Evolutionary conservation across 2,797 vertebrate species (phyloP).

Genomic region (Allobates femoralis): DNA sequence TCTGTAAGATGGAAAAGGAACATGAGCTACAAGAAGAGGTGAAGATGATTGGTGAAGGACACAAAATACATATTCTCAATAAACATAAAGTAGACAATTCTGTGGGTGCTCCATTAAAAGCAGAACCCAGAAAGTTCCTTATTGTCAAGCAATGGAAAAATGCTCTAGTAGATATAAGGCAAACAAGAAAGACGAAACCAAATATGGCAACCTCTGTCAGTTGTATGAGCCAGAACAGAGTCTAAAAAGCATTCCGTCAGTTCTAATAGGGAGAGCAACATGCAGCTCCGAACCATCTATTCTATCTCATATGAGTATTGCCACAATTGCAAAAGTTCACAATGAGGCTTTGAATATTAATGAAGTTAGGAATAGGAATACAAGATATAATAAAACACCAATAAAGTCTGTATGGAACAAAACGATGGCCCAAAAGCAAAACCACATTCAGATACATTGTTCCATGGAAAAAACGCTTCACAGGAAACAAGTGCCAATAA

Average conservation of each 20-base stretch:
- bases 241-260: slow-evolving; percentile 42
- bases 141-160: neutral
- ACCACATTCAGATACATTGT: neutral
- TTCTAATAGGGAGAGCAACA: slow-evolving; percentile 18
- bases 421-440: neutral
- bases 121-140: neutral
- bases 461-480: neutral
- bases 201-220: neutral
- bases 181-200: neutral
- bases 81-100: neutral
- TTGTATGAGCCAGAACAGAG: slow-evolving; percentile 58
- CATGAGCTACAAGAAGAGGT: neutral
- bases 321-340: slow-evolving; percentile 6
- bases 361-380: neutral
- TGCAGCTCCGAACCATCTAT: neutral
- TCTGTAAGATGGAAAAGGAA: neutral
- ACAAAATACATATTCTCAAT: neutral
- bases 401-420: neutral
- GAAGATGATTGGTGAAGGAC: neutral
- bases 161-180: neutral
- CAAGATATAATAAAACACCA: neutral
- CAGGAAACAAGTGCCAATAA: neutral
- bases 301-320: neutral
- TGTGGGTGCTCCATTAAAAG: neutral
- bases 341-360: neutral